Evolutionary conservation across 2,888 invertebrate genomes (phyloP).

Genomic region (Lymantria monacha): DNA sequence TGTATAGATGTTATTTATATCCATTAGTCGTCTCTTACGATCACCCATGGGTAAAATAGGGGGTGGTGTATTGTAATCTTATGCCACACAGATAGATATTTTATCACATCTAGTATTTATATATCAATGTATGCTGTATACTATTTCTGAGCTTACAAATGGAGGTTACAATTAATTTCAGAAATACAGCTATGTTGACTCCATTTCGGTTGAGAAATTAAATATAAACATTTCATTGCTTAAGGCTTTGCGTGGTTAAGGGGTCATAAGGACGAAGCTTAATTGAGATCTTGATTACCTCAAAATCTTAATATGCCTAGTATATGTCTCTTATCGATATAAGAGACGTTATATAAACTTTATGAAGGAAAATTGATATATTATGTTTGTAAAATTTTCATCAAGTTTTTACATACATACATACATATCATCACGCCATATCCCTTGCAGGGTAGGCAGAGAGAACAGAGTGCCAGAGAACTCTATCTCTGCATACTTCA

Average conservation of each 20-base stretch:
- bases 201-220: slow-evolving; percentile 55
- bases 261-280: slow-evolving; percentile 26
- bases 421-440: too few species aligned
- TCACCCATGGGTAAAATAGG: too few species aligned
- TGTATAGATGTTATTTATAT: too few species aligned
- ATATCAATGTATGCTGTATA: slow-evolving; percentile 27
- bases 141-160: slow-evolving; percentile 57
- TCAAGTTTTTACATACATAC: too few species aligned
- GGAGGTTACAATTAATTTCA: slow-evolving; percentile 64
- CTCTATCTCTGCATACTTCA: too few species aligned
- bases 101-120: slow-evolving; percentile 14
- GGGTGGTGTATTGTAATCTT: too few species aligned
- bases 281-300: slow-evolving; percentile 43
- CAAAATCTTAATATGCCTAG: slow-evolving; percentile 17
- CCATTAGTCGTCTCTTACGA: too few species aligned
- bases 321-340: slow-evolving; percentile 7
- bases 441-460: too few species aligned
- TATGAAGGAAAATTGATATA: too few species aligned
- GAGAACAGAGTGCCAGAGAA: too few species aligned
- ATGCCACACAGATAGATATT: too few species aligned
- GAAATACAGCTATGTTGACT: slow-evolving; percentile 57
- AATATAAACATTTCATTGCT: slow-evolving; percentile 53
- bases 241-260: slow-evolving; percentile 29
- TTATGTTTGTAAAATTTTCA: too few species aligned
- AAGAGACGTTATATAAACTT: not conserved